Conservation (phyloP, 2,113 vertebrate species). For the Calypte anna region DNA sequence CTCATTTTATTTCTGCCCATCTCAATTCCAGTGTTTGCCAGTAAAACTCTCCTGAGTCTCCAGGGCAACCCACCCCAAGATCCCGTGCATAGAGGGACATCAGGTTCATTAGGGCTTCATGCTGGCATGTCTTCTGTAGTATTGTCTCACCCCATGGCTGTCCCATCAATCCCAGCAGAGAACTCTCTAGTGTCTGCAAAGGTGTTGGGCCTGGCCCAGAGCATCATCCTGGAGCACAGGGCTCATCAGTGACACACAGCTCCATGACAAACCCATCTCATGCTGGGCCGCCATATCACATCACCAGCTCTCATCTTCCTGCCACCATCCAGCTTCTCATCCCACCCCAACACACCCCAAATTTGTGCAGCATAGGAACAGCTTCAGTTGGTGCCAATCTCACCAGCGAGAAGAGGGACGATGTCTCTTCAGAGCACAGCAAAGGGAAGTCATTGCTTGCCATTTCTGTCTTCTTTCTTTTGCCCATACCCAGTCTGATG, state of each 20-base stretch:
- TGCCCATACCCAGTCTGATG: background rate
- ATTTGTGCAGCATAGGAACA: rapidly evolving
- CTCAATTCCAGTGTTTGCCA: background rate
- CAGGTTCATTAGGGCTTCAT: background rate
- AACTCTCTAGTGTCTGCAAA: background rate
- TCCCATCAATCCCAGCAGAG: background rate
- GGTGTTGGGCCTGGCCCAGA: background rate
- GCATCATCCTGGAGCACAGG: background rate
- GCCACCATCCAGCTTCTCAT: background rate
- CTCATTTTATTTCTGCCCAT: background rate
- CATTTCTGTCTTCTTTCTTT: background rate
- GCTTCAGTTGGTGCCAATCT: background rate
- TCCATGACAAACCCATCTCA: background rate
- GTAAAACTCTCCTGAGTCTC: background rate
- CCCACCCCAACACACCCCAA: background rate
- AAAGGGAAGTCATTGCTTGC: background rate
- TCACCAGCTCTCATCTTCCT: background rate
- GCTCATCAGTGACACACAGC: background rate
- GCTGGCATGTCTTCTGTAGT: rapidly evolving
- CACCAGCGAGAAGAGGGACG: background rate
- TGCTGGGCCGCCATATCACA: background rate
- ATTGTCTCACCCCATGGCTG: background rate
- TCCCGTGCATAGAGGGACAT: background rate
- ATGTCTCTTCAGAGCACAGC: background rate
- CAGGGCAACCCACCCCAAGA: rapidly evolving